These are phyloP conservation scores for Neostethus bicornis DNA, from an alignment of 2,797 vertebrate species.

Conservation along the genomic window DNA sequence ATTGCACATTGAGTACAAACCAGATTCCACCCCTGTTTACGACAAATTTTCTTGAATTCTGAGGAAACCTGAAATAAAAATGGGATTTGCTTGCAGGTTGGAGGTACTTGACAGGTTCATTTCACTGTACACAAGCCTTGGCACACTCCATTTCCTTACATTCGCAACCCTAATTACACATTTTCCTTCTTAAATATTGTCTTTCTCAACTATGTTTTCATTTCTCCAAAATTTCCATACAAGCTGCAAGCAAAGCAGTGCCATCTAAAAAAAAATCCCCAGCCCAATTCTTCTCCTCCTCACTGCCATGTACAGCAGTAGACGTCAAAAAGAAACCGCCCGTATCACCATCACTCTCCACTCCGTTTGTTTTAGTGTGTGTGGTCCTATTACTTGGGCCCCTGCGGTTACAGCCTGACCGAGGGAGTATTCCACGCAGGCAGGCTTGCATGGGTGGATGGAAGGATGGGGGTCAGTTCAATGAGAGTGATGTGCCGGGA, in stretches of 20 bases:
- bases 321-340: conserved; percentile 35
- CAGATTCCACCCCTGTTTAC: too few species aligned
- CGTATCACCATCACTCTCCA: conserved; percentile 30
- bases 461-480: conserved; percentile 14
- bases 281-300: conserved; percentile 8
- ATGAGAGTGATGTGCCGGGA: conserved; percentile 48
- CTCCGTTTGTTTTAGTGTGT: conserved; percentile 40
- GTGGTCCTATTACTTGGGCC: conserved; percentile 71
- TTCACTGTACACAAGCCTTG: conserved; percentile 2
- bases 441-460: conserved; percentile 26
- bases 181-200: background rate
- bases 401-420: conserved; percentile 57
- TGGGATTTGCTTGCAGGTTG: background rate
- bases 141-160: background rate
- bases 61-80: too few species aligned
- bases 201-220: conserved; percentile 2
- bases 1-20: too few species aligned
- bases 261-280: conserved; percentile 19
- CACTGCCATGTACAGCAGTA: conserved; percentile 29
- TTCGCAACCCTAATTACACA: conserved; percentile 9
- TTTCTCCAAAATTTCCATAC: conserved; percentile 19
- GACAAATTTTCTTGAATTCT: too few species aligned
- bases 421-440: conserved; percentile 45
- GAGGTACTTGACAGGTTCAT: conserved; percentile 6
- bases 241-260: conserved; percentile 11